Evolutionary conservation across 2,888 invertebrate species (phyloP).

Genomic region (Lysandra coridon): DNA sequence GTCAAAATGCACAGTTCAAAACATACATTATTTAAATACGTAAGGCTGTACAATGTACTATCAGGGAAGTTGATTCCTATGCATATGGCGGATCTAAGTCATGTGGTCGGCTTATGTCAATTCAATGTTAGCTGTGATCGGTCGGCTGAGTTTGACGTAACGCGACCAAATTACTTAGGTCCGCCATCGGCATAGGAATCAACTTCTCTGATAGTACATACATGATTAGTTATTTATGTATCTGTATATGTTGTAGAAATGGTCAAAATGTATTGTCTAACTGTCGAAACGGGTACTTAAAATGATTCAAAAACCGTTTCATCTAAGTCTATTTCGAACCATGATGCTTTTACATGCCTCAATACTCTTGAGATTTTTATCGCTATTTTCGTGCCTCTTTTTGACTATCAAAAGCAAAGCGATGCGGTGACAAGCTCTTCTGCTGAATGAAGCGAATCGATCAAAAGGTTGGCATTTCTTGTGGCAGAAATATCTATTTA

Average conservation of each 20-base stretch:
- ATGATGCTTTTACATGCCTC: conserved; percentile 30
- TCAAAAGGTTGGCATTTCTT: conserved; percentile 42
- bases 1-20: conserved; percentile 8
- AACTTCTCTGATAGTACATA: too few relatives aligned
- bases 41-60: not conserved
- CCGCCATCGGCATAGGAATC: too few relatives aligned
- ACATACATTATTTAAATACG: not conserved
- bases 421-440: conserved; percentile 53
- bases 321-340: conserved; percentile 18
- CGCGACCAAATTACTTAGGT: too few relatives aligned
- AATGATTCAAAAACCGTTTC: conserved; percentile 8
- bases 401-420: conserved; percentile 55
- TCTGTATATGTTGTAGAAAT: conserved; percentile 15
- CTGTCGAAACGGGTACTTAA: not conserved
- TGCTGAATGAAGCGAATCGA: conserved; percentile 50
- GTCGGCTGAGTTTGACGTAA: too few relatives aligned
- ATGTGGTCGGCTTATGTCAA: too few relatives aligned
- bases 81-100: too few relatives aligned
- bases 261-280: not conserved
- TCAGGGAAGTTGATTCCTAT: too few relatives aligned
- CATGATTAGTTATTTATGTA: conserved; percentile 18
- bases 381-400: conserved; percentile 30
- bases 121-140: too few relatives aligned
- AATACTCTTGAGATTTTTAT: conserved; percentile 20
- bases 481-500: conserved; percentile 56